These are phyloP conservation scores for Nasonia giraulti DNA, from an alignment of 1,140 invertebrate genomes.

Conservation along the genomic window DNA sequence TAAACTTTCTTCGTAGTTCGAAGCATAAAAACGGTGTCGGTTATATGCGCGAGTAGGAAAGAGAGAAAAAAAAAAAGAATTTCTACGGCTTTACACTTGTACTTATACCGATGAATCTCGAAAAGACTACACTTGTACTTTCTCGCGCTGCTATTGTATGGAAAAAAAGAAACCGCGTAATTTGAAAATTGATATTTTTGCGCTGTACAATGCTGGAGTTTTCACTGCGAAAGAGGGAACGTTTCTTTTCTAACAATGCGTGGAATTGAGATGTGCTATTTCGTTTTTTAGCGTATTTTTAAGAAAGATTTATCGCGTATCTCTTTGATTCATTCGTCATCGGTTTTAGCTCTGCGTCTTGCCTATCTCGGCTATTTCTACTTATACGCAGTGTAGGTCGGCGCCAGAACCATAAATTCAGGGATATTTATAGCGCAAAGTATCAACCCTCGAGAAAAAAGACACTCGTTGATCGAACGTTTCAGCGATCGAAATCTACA, in stretches of 20 bases:
- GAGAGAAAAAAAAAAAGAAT: constrained; percentile 27
- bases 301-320: no score
- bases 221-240: background rate
- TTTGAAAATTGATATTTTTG: constrained; percentile 9
- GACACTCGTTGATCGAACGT: background rate
- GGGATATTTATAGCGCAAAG: background rate
- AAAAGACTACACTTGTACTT: background rate
- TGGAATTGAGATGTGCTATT: background rate
- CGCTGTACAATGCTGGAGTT: background rate
- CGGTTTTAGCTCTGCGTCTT: background rate
- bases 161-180: constrained; percentile 24
- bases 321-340: background rate
- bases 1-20: constrained; percentile 1
- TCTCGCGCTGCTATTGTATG: background rate
- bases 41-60: background rate
- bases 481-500: background rate
- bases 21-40: constrained; percentile 36
- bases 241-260: background rate
- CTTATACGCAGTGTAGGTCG: background rate
- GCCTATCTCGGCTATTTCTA: background rate
- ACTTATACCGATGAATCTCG: constrained; percentile 17
- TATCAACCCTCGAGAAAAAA: background rate
- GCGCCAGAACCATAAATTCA: background rate
- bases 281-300: background rate
- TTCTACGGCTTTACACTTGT: constrained; percentile 27